These are phyloP conservation scores for Elanoides forficatus DNA, from an alignment of 2,113 vertebrate genomes.

Conservation along the genomic window DNA sequence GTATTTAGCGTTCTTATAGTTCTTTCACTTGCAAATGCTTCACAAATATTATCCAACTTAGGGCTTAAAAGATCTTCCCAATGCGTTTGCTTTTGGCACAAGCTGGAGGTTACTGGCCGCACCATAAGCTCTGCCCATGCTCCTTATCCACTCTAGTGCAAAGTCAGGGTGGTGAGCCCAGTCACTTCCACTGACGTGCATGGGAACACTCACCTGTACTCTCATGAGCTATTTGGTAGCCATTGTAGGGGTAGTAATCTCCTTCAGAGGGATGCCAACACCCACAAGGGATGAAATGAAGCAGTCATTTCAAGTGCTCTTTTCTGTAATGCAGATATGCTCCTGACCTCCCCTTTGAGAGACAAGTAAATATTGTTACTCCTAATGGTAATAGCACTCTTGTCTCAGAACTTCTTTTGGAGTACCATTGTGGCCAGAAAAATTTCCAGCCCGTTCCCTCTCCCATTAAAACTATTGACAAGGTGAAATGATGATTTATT, in stretches of 20 bases:
- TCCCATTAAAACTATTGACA: not conserved
- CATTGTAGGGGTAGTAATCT: not conserved
- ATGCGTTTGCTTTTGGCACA: not conserved
- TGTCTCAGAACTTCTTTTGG: not conserved
- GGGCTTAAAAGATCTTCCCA: not conserved
- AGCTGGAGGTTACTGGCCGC: not conserved
- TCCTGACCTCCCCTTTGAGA: not conserved
- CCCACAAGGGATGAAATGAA: not conserved
- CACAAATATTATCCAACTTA: not conserved
- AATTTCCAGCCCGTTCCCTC: not conserved
- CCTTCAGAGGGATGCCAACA: not conserved
- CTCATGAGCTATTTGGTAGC: not conserved
- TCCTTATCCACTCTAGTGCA: not conserved
- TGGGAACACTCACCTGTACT: not conserved
- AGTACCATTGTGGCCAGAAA: not conserved
- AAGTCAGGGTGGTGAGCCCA: not conserved
- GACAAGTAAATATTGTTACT: not conserved
- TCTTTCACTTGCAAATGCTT: not conserved
- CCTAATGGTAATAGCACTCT: not conserved
- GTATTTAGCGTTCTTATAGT: not conserved
- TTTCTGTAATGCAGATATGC: not conserved
- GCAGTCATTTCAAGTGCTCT: not conserved
- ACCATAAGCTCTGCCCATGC: accelerated
- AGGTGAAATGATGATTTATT: not conserved
- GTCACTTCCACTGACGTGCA: not conserved